Evolutionary conservation across 2,888 invertebrate genomes (phyloP).

Genomic region (Drosophila macrospina): DNA sequence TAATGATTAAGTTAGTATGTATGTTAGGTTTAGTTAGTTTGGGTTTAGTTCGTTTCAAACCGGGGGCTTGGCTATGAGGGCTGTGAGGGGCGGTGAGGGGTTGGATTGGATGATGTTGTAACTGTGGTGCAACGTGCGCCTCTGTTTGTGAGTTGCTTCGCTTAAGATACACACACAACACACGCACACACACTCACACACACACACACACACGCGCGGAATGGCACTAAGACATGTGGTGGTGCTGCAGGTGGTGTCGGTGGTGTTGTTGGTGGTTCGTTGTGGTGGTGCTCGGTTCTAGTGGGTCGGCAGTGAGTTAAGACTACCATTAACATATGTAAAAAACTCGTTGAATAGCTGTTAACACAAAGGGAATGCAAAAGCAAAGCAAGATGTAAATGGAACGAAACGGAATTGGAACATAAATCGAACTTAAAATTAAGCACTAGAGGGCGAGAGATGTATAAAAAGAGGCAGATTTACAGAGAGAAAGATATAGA

Average conservation of each 20-base stretch:
- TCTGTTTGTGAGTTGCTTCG: constrained; percentile 1
- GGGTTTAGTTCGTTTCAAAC: too few species aligned
- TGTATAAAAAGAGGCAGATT: constrained; percentile 10
- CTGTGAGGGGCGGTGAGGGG: neutral
- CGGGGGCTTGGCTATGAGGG: neutral
- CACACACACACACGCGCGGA: constrained; percentile 21
- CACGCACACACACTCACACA: constrained; percentile 13
- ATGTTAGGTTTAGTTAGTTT: neutral
- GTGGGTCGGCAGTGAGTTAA: constrained; percentile 42
- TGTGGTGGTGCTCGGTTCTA: constrained; percentile 27
- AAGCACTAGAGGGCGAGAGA: constrained; percentile 1
- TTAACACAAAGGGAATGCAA: constrained; percentile 47
- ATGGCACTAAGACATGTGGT: constrained; percentile 34
- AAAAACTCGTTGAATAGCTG: constrained; percentile 40
- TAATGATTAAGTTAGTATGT: constrained; percentile 49
- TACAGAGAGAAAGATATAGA: constrained; percentile 15
- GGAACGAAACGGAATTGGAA: constrained; percentile 36
- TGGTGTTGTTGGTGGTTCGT: constrained; percentile 8
- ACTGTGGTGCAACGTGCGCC: constrained; percentile 38
- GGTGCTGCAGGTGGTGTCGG: constrained; percentile 21
- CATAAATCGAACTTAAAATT: too few species aligned
- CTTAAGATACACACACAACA: constrained; percentile 8
- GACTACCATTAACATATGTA: constrained; percentile 40
- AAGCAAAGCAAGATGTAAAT: constrained; percentile 49
- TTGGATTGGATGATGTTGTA: constrained; percentile 19